These are phyloP conservation scores for Prenolepis imparis DNA, from an alignment of 2,888 invertebrate species.

Conservation along the genomic window DNA sequence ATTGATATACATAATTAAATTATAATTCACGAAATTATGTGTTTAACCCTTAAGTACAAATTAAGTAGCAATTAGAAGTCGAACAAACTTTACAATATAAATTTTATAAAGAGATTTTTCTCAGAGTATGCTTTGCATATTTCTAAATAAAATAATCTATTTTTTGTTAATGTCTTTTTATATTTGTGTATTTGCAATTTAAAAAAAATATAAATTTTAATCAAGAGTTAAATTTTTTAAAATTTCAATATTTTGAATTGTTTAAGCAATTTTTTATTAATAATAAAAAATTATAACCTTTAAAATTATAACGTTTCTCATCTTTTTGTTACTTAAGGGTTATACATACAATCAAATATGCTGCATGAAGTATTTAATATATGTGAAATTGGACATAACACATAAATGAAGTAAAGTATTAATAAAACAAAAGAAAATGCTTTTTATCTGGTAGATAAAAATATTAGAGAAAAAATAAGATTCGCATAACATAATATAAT, in stretches of 20 bases:
- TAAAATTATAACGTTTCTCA: neutral
- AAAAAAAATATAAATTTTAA: neutral
- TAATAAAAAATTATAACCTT: too few species aligned
- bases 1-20: neutral
- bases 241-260: neutral
- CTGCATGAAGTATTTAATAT: neutral
- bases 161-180: neutral
- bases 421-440: neutral
- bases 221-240: neutral
- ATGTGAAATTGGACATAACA: neutral
- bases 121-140: neutral
- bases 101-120: neutral
- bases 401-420: neutral
- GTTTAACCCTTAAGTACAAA: neutral
- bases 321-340: neutral
- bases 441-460: neutral
- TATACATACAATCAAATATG: neutral
- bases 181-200: neutral
- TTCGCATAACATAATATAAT: neutral
- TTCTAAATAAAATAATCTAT: slow-evolving; percentile 8
- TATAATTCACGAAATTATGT: neutral
- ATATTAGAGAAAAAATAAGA: neutral
- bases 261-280: neutral
- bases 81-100: neutral
- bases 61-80: neutral